Conservation (phyloP, 2,113 vertebrate genomes). For the Salvelinus fontinalis region DNA sequence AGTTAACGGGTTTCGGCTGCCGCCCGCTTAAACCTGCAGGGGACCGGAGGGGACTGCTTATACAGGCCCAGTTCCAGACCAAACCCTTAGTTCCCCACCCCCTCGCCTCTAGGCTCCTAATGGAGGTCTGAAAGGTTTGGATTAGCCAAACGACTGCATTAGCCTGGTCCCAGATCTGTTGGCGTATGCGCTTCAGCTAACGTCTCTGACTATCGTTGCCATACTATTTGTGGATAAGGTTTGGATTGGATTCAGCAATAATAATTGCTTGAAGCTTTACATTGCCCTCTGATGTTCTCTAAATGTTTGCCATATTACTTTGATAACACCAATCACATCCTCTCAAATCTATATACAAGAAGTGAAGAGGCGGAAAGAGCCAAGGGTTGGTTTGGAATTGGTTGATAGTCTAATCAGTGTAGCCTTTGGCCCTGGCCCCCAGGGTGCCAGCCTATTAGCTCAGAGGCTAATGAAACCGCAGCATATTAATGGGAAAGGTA, state of each 20-base stretch:
- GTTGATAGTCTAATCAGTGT: conserved; percentile 26
- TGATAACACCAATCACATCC: conserved; percentile 25
- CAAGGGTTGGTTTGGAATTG: conserved; percentile 26
- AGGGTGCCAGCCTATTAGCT: conserved; percentile 32
- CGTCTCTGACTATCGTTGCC: too few species aligned
- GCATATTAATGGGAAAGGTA: conserved; percentile 22
- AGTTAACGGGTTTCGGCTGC: conserved; percentile 57
- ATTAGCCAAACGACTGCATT: not conserved
- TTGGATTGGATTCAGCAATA: not conserved
- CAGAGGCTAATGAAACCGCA: conserved; percentile 26
- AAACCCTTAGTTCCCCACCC: conserved; percentile 10
- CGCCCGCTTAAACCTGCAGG: conserved; percentile 38
- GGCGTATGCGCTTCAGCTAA: too few species aligned
- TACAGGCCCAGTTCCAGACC: conserved; percentile 25
- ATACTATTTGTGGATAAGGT: not conserved
- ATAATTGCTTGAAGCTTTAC: not conserved
- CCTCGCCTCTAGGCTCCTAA: conserved; percentile 27
- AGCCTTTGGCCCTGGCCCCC: conserved; percentile 35
- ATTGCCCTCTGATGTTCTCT: not conserved
- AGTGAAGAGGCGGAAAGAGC: conserved; percentile 26
- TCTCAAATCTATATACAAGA: not conserved
- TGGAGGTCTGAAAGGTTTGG: conserved; percentile 36
- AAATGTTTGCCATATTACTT: not conserved
- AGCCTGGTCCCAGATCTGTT: not conserved
- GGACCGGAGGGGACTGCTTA: conserved; percentile 21